These are phyloP conservation scores for Sebastes iracundus DNA, from an alignment of 2,797 vertebrate species.

Conservation along the genomic window DNA sequence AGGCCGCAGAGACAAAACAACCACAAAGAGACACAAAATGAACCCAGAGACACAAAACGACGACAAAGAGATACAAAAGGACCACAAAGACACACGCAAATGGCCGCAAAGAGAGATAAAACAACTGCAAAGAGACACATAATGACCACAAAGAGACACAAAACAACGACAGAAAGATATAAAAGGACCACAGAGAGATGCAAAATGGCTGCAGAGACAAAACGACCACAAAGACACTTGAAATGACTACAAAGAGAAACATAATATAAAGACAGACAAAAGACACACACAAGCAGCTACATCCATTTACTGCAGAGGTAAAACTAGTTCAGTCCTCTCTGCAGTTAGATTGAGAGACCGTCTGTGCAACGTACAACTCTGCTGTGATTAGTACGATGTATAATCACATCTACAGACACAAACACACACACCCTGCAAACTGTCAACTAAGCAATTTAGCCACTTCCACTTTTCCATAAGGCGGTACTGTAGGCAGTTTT, in stretches of 20 bases:
- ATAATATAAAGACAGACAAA: neutral
- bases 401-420: slow-evolving; percentile 14
- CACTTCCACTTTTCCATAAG: slow-evolving; percentile 18
- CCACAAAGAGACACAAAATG: too few species aligned
- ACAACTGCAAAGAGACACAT: neutral
- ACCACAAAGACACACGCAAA: too few species aligned
- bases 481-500: slow-evolving; percentile 15
- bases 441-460: slow-evolving; percentile 23
- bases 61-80: neutral
- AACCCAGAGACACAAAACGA: neutral
- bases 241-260: neutral
- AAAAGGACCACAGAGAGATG: neutral
- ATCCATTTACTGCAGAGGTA: neutral
- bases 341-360: neutral
- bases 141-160: neutral
- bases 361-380: neutral
- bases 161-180: accelerated
- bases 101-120: too few species aligned
- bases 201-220: neutral
- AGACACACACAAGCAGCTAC: neutral
- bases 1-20: neutral
- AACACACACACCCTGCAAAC: neutral
- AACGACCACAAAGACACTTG: too few species aligned
- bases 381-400: slow-evolving; percentile 8
- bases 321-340: neutral